Evolutionary conservation across 2,888 invertebrate genomes (phyloP), one percentile per base, ranked within the genome.

Genomic region (Drosophila fungiperda): DNA sequence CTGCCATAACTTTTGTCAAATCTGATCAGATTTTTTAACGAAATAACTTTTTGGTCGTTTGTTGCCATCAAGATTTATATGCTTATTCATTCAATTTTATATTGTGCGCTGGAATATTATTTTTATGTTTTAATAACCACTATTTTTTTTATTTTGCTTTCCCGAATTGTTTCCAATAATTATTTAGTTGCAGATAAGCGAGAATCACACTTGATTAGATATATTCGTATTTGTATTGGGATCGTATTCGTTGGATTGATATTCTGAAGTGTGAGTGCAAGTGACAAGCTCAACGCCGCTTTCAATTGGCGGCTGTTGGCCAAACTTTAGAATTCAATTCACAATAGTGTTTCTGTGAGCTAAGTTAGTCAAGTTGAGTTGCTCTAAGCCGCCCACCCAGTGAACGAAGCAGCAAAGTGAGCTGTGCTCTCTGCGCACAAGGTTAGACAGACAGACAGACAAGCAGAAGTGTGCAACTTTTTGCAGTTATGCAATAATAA

Each of bases 401-500:
- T 8, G 23, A 23, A 15, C 4, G 23, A 4, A 15, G 15, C 23
- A 23, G 45, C 45, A 15, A 15, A 23, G 15, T 45, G 20, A 58
- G 35, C 33, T 23, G 17, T 17, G 52, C 15, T 45, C 58, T 60
- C 48, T 32, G 60, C 60, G 68, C 49, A 65, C 89, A 83, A 83
- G 83, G 83, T 88, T 88, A 88, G 82, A 72, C 76, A 68, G 73
- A 66, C 60, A 8, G 40, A 9, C 9, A n/a, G 42, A 20, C 20
- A 6, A 20, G 20, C 12, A 45, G 20, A 74, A 79, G 67, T 57
- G 60, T 67, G 55, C 53, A 54, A n/a, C 32, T 61, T 54, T 61
- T 68, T 71, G 68, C 80, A 55, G 73, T 88, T 88, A 83, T 86
- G 89, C 73, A 86, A 89, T 80, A 73, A 49, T 49, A 48, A 64